Base-by-base conservation (phyloP, 2,113 vertebrate species). In the Hippocampus guttulatus region DNA sequence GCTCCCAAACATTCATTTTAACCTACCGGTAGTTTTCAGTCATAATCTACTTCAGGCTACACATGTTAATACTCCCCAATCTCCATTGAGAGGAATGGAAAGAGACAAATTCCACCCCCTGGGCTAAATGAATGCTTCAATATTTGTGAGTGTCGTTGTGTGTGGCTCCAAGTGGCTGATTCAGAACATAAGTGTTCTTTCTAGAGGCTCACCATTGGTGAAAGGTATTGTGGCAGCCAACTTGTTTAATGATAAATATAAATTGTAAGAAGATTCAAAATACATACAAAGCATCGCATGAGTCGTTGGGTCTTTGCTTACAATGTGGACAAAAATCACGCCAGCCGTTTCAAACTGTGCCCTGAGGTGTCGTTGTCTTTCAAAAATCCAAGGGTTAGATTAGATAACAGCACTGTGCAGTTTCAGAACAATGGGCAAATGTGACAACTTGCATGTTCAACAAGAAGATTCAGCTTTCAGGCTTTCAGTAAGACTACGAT, bases 11-110 rank as follows among this genome's bases (percentile, higher is more conserved):
- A 80, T 88, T 88, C 77, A 87, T 88, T 83, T 88, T 87, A 87
- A 90, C 89, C 90, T 89, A n/a, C n/a, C n/a, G n/a, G n/a, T n/a
- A 90, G 81, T 92, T 90, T 87, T 70, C 80, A 84, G 81, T 75
- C 79, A 83, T 87, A 89, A 88, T 38, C 33, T 38, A 38, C 33
- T 38, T 5, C 5, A 6, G 33, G 88, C 87, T 88, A 76, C 88
- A 89, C 83, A 89, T 38, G 33, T 38, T 38, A 87, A 87, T 66
- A 86, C 80, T 76, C 73, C 73, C 78, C 75, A 57, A 75, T 80
- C 85, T 84, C 80, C 30, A 23, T 67, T 75, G 82, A 81, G 71
- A 73, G 68, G 74, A 76, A 75, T n/a, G 69, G 77, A 83, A 75
- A 69, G 71, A 88, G 85, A 91, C 81, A 83, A 90, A 88, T 88